Evolutionary conservation across 2,113 vertebrate genomes (phyloP).

Genomic region (Vidua chalybeata): DNA sequence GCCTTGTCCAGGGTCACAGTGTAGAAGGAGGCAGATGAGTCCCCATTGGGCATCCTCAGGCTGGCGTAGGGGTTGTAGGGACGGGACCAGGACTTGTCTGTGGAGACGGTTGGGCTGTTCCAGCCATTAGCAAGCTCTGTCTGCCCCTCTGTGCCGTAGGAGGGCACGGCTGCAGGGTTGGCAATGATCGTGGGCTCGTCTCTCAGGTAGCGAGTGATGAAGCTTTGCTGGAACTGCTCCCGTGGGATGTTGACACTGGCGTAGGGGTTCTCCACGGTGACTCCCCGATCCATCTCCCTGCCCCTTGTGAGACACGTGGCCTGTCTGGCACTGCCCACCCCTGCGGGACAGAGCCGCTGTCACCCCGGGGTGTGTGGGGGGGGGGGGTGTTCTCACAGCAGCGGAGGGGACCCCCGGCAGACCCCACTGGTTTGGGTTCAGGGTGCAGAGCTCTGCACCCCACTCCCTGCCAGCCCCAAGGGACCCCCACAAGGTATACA

Average conservation of each 20-base stretch:
- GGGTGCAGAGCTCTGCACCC: neutral
- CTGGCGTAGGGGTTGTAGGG: conserved; percentile 72
- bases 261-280: conserved; percentile 77
- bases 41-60: conserved; percentile 34
- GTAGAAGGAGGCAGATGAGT: conserved; percentile 12
- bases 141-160: neutral
- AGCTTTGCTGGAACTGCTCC: conserved; percentile 76
- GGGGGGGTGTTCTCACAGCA: neutral
- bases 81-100: conserved; percentile 25
- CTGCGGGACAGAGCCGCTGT: neutral
- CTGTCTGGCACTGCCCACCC: neutral
- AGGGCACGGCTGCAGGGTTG: conserved; percentile 43
- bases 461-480: neutral
- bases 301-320: rapidly evolving
- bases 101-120: neutral
- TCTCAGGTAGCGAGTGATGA: conserved; percentile 61
- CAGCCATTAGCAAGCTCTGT: neutral
- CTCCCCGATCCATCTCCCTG: conserved; percentile 73
- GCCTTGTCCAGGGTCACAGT: conserved; percentile 53
- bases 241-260: conserved; percentile 75
- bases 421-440: neutral
- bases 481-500: rapidly evolving
- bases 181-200: conserved; percentile 60
- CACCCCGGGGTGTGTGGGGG: rapidly evolving
- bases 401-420: neutral